Conservation (phyloP, 1,140 invertebrate genomes). For the Drosophila sechellia region DNA sequence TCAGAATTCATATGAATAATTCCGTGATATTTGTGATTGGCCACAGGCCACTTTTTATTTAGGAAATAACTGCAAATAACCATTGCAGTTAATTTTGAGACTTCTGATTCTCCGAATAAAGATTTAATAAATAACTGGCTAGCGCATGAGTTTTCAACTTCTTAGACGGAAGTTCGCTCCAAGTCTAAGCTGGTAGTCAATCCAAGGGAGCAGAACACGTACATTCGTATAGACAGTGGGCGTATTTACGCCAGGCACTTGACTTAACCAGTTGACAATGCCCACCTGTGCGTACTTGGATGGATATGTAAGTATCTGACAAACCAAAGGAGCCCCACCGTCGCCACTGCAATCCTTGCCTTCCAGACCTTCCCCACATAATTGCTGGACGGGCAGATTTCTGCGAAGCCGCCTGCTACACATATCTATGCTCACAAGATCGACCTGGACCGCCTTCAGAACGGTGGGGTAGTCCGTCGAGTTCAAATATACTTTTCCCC, state of each 20-base stretch:
- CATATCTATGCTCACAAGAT: no score
- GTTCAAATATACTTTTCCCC: background rate
- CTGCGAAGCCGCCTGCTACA: fast-evolving
- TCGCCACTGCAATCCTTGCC: background rate
- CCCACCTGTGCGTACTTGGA: background rate
- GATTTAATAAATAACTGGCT: no score
- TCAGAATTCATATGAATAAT: background rate
- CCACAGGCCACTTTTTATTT: no score
- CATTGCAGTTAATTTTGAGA: no score
- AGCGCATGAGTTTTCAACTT: no score
- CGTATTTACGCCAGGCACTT: background rate
- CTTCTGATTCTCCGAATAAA: no score
- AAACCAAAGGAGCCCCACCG: constrained; percentile 1
- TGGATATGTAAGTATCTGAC: background rate
- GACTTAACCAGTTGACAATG: background rate
- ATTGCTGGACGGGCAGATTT: fast-evolving
- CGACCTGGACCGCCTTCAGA: background rate
- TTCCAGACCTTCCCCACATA: background rate
- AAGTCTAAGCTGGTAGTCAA: background rate
- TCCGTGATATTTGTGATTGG: no score
- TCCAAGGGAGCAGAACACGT: background rate
- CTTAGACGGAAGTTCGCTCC: background rate
- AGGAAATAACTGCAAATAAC: no score
- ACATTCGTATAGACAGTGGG: background rate
- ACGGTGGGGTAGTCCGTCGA: background rate